Evolutionary conservation across 2,888 invertebrate species (phyloP).

Genomic region (Cantharis flavilabris): DNA sequence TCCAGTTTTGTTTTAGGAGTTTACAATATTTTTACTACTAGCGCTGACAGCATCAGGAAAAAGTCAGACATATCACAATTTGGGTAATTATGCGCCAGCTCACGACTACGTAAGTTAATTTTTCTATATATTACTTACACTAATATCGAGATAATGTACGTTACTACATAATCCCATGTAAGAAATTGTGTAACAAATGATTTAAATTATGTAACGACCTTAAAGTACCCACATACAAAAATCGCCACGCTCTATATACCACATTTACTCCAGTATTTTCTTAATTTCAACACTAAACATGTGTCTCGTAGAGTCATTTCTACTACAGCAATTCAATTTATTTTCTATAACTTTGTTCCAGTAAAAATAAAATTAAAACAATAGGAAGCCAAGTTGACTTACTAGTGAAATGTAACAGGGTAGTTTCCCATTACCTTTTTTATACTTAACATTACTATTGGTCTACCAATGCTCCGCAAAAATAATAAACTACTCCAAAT

Average conservation of each 20-base stretch:
- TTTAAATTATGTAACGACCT: neutral
- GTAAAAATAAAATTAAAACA: no score
- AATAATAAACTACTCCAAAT: no score
- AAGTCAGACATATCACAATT: neutral
- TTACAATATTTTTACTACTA: neutral
- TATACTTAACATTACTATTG: no score
- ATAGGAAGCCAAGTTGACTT: no score
- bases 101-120: constrained; percentile 13
- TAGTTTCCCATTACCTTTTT: no score
- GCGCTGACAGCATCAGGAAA: neutral
- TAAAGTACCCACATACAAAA: neutral
- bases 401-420: no score
- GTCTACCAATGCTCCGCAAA: no score
- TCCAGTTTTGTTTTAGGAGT: neutral
- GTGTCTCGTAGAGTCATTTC: neutral
- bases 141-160: neutral
- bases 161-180: neutral
- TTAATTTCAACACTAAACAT: constrained; percentile 7
- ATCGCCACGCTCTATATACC: constrained; percentile 10
- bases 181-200: neutral
- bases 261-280: constrained; percentile 8
- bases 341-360: no score
- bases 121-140: neutral
- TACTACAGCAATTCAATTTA: neutral
- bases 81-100: constrained; percentile 10